Conservation (phyloP, 1,140 invertebrate genomes). For the Heliothis virescens region DNA sequence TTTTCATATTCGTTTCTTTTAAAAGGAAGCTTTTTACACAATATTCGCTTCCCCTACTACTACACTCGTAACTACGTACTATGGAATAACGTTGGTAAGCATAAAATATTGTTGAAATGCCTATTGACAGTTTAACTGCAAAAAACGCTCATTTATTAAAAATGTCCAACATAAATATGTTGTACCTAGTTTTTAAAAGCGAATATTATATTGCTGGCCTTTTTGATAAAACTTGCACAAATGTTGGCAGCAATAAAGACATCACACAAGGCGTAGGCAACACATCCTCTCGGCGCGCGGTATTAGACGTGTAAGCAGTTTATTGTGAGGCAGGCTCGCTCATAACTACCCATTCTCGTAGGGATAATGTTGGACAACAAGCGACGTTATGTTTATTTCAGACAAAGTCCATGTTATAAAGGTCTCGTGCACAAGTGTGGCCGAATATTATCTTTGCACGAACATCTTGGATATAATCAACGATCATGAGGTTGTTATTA, state of each 20-base stretch:
- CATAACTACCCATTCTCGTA: constrained; percentile 81
- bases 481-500: constrained; percentile 3
- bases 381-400: constrained; percentile 78
- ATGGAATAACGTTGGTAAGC: not conserved
- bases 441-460: constrained; percentile 62
- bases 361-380: constrained; percentile 79
- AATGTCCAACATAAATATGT: too few relatives aligned
- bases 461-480: constrained; percentile 32
- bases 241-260: constrained; percentile 71
- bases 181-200: not conserved
- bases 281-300: constrained; percentile 62
- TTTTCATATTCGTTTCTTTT: not conserved
- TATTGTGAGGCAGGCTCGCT: constrained; percentile 77
- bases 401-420: constrained; percentile 67
- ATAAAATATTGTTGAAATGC: not conserved
- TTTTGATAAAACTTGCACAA: constrained; percentile 50
- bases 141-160: too few relatives aligned
- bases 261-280: constrained; percentile 64
- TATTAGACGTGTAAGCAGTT: constrained; percentile 78
- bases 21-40: not conserved
- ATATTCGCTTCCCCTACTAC: not conserved
- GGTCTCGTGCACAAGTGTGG: constrained; percentile 47
- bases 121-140: too few relatives aligned
- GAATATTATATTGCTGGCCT: not conserved
- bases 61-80: constrained; percentile 2